Percentiles rank a stretch among this genome's conserved stretches.
phyloP scores from a whole-genome alignment of 2,888 invertebrate genomes.

The Limnephilus auricula region DNA sequence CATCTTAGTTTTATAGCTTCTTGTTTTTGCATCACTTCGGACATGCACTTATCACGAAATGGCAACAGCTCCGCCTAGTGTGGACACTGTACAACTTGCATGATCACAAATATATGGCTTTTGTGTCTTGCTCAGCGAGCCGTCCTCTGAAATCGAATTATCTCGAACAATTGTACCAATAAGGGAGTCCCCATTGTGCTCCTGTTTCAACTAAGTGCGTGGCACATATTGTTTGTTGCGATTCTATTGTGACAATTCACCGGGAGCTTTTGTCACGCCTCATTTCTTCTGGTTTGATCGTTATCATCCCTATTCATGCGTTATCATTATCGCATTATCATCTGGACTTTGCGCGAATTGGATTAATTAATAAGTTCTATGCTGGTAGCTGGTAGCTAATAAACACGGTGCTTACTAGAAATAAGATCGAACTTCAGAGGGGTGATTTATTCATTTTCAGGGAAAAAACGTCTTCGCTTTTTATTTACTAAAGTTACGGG shows the following conservation, averaged over 20 bases:
- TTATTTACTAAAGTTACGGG: no score
- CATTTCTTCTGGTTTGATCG: neutral
- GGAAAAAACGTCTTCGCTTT: no score
- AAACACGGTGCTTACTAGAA: neutral
- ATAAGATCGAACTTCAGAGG: neutral
- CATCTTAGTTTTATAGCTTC: neutral
- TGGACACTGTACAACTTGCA: conserved; percentile 7
- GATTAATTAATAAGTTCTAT: neutral
- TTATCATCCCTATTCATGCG: neutral
- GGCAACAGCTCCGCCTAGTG: neutral
- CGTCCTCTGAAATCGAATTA: conserved; percentile 46
- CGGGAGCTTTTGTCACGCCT: conserved; percentile 21
- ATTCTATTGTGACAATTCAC: conserved; percentile 43
- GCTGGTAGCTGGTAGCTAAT: neutral
- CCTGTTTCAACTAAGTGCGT: conserved; percentile 31
- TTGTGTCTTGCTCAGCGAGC: conserved; percentile 5
- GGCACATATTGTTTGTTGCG: conserved; percentile 27
- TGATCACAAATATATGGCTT: neutral
- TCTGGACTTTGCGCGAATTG: neutral
- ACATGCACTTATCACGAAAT: neutral
- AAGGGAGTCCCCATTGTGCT: conserved; percentile 33
- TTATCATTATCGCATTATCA: neutral
- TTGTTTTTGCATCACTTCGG: neutral
- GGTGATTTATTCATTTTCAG: neutral
- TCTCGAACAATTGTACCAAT: conserved; percentile 35